These are phyloP conservation scores for Aphis gossypii DNA, from an alignment of 1,140 invertebrate species.

Conservation along the genomic window DNA sequence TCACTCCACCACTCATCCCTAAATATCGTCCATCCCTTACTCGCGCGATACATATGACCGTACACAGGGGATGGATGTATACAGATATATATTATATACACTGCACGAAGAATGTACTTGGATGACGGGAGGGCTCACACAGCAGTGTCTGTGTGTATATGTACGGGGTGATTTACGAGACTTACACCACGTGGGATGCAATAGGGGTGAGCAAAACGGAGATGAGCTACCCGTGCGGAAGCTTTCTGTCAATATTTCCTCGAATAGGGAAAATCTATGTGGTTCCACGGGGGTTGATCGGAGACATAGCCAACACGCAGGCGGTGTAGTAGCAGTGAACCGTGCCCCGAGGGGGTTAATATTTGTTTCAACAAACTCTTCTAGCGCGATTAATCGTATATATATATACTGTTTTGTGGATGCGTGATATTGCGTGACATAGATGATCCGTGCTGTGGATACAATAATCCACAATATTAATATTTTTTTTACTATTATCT, in stretches of 20 bases:
- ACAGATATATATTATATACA: background rate
- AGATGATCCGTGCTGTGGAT: no score
- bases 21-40: background rate
- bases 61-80: background rate
- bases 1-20: background rate
- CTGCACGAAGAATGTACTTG: background rate
- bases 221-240: slow-evolving; percentile 46
- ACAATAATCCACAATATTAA: background rate
- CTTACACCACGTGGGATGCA: background rate
- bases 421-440: background rate
- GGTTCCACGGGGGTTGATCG: background rate
- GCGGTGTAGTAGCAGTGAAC: background rate
- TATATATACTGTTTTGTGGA: background rate
- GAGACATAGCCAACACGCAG: background rate
- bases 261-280: background rate
- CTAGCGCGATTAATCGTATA: background rate
- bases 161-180: background rate
- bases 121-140: background rate
- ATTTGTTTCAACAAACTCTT: background rate
- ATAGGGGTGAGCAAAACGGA: slow-evolving; percentile 5
- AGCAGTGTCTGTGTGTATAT: background rate
- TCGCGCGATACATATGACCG: background rate
- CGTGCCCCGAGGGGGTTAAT: background rate
- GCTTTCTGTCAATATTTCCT: slow-evolving; percentile 41
- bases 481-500: background rate